These are phyloP conservation scores for Hapalemur alaotrensis DNA, from an alignment of 2,797 vertebrate species.

Conservation along the genomic window DNA sequence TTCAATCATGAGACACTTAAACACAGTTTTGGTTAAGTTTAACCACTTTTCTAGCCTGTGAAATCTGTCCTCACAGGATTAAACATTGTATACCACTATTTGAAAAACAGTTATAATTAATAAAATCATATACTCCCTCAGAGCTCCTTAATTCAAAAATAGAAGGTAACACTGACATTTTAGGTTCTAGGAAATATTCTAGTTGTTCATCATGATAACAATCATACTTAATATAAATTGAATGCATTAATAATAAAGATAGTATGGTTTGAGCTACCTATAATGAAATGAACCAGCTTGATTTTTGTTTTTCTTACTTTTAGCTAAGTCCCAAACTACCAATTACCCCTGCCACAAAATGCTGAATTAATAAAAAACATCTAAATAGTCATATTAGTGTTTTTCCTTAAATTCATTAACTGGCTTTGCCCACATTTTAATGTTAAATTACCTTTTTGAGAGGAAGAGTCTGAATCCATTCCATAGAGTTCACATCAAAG, in stretches of 20 bases:
- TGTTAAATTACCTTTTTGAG: conserved; percentile 93
- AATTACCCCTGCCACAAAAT: background rate
- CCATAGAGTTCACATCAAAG: conserved; percentile 99
- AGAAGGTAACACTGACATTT: background rate
- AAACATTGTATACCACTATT: background rate
- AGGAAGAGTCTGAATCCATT: conserved; percentile 99
- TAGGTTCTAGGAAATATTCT: background rate
- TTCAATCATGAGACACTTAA: background rate
- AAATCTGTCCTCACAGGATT: background rate
- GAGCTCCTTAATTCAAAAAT: background rate
- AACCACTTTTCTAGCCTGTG: background rate
- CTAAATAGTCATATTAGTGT: background rate
- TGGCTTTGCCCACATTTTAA: background rate
- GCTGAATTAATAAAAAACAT: background rate
- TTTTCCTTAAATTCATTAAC: background rate
- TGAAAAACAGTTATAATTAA: background rate
- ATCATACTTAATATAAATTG: conserved; percentile 1
- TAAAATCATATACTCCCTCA: background rate
- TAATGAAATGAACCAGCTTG: background rate
- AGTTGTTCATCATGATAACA: background rate
- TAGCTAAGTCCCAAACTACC: background rate
- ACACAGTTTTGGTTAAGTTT: conserved; percentile 1
- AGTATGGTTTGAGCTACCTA: background rate
- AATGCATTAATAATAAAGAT: background rate
- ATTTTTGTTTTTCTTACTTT: background rate